Conservation (phyloP, 2,113 vertebrate genomes). For the Syrmaticus mikado region DNA sequence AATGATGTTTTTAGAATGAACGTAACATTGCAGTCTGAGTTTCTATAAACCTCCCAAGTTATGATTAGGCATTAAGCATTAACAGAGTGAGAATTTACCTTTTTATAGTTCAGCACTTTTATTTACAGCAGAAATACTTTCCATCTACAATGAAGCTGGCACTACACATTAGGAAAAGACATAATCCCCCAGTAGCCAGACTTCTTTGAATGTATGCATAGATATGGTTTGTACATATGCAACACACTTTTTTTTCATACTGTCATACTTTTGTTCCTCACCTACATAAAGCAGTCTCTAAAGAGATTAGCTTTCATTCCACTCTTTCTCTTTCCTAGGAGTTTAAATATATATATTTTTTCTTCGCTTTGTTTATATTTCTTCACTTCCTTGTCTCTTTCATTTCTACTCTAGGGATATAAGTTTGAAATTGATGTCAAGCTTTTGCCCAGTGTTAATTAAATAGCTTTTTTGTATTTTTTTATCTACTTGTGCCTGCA, state of each 20-base stretch:
- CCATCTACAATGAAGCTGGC: background rate
- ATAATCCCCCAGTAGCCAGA: background rate
- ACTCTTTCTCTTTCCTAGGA: background rate
- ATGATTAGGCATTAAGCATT: background rate
- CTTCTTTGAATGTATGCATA: background rate
- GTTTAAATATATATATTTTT: background rate
- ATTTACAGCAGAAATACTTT: background rate
- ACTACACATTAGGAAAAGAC: background rate
- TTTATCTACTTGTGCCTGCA: background rate
- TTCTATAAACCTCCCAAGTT: background rate
- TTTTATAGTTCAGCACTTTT: background rate
- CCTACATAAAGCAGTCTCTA: background rate
- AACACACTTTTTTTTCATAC: background rate
- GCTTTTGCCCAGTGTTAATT: background rate
- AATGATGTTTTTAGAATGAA: background rate
- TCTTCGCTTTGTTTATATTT: background rate
- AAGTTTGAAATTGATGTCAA: background rate
- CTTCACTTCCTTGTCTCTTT: background rate
- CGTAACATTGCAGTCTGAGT: background rate
- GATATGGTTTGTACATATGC: background rate
- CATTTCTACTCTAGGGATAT: background rate
- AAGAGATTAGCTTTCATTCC: background rate
- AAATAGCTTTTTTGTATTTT: background rate
- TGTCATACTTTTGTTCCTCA: background rate
- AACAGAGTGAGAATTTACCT: background rate